Base-by-base conservation (phyloP, 2,797 vertebrate species). In the Oryzias sinensis region DNA sequence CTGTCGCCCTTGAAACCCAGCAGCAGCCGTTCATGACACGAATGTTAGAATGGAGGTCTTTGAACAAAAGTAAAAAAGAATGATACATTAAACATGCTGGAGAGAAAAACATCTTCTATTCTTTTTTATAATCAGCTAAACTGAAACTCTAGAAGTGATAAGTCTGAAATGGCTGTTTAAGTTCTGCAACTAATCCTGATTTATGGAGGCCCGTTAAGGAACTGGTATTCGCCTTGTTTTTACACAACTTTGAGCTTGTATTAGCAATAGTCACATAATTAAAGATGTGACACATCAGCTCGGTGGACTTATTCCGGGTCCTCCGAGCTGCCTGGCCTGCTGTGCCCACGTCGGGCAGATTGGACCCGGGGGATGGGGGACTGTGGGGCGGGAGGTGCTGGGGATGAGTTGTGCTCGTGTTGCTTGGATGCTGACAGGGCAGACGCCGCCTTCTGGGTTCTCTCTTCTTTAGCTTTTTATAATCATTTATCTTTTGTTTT, bases 51-150 rank as follows among this genome's bases (percentile, higher is more conserved):
- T 27, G 22, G 37, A 17, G 50, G 51, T 22, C 50, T 24, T 17
- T 14, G 16, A 5, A 45, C 42, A 63, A 37, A 68, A 56, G 48
- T 25, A 16, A 57, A 49, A 68, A 37, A 27, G 8, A 66, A 60
- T 62, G 53, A 43, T 60, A 17, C 18, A 44, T 65, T 13, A 68
- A 56, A 49, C 8, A 2, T 43, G 43, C 53, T 49, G 20, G 17
- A 20, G 48, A 52, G 44, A 4, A 22, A 56, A 56, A 45, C 27
- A 44, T 16, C 17, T 29, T 45, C 25, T 54, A 17, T 49, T 6
- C 2, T 24, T 11, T n/a, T 44, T 14, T 53, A 45, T 65, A 65
- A 72, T 56, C 74, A 69, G 49, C 27, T 0, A 22, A 14, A 33
- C 11, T 37, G 25, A 56, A 59, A 8, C 18, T 24, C 47, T 69